Conservation (phyloP, 2,113 vertebrate genomes). For the Phaethornis superciliosus region DNA sequence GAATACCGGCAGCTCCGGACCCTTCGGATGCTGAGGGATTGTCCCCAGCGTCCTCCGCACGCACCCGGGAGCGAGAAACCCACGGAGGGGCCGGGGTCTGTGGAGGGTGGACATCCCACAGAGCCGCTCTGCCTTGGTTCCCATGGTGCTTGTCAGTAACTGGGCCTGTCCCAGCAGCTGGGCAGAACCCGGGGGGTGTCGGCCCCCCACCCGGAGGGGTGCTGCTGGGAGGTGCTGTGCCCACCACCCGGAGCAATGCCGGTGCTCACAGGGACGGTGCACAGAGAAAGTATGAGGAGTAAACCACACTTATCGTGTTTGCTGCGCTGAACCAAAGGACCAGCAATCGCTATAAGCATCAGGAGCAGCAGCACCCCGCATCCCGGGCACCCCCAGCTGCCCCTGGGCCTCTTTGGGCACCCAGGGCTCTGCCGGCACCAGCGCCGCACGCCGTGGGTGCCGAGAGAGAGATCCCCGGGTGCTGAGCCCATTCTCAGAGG, state of each 20-base stretch:
- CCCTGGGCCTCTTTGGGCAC: not conserved
- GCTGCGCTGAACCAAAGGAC: not conserved
- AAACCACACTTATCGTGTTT: not conserved
- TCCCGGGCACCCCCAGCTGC: too few relatives aligned
- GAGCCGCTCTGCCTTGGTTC: too few relatives aligned
- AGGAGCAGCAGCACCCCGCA: too few relatives aligned
- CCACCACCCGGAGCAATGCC: rapidly evolving
- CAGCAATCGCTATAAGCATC: not conserved
- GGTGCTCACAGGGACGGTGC: not conserved
- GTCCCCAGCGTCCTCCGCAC: not conserved
- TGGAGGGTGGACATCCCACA: too few relatives aligned
- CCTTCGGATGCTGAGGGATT: rapidly evolving
- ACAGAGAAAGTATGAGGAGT: not conserved
- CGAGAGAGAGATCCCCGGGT: not conserved
- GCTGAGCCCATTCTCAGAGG: too few relatives aligned
- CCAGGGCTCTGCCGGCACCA: not conserved
- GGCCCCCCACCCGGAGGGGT: rapidly evolving
- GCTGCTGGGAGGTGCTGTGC: not conserved
- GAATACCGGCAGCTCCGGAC: not conserved
- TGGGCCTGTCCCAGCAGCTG: not conserved
- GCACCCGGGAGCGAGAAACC: not conserved
- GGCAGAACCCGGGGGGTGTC: rapidly evolving
- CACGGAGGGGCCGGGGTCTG: too few relatives aligned
- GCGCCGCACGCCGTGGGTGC: rapidly evolving
- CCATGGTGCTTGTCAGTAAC: not conserved